Evolutionary conservation across 2,113 vertebrate genomes (phyloP), one percentile per base, ranked within the genome.

Genomic region (Anarrhichthys ocellatus): DNA sequence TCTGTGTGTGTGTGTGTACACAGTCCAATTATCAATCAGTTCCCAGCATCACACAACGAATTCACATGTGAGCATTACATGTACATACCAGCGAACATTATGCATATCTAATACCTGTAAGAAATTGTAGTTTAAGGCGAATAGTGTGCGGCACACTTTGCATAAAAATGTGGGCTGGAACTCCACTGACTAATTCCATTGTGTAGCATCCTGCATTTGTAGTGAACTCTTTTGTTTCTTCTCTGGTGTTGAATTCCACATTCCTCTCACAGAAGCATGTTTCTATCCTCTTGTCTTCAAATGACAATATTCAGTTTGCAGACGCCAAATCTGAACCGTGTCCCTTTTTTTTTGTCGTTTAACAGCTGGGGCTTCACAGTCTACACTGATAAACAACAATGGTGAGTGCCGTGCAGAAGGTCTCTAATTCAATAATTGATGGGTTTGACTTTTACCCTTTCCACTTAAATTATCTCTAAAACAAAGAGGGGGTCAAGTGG

Each of bases 361-460:
- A 91, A 82, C 94, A 99, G 98, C 89, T 99, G 96, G 96, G 97
- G 97, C 68, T 95, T 99, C 91, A 98, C 97, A 0, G 74, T 97
- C 29, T 96, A 93, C 93, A 95, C 95, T n/a, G 97, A 98, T 85
- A 99, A 99, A 80, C 95, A 97, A 46, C 97, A 98, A 61, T 99
- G 97, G 98, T 99, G 95, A 95, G 98, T 97, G 78, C 81, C 3
- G 14, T n/a, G n/a, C n/a, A n/a, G n/a, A n/a, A n/a, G n/a, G n/a
- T 63, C 29, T 62, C 46, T 15, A 6, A 65, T 72, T 88, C 38
- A 80, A 24, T 78, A 24, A 69, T 74, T 62, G 27, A 48, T 61
- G 58, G 20, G 71, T 64, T n/a, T 34, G 34, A 29, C 71, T 73
- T 73, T 71, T 2, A 62, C n/a, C n/a, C n/a, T n/a, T n/a, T n/a